Evolutionary conservation across 2,113 vertebrate genomes (phyloP).

Genomic region (Nothoprocta perdicaria): DNA sequence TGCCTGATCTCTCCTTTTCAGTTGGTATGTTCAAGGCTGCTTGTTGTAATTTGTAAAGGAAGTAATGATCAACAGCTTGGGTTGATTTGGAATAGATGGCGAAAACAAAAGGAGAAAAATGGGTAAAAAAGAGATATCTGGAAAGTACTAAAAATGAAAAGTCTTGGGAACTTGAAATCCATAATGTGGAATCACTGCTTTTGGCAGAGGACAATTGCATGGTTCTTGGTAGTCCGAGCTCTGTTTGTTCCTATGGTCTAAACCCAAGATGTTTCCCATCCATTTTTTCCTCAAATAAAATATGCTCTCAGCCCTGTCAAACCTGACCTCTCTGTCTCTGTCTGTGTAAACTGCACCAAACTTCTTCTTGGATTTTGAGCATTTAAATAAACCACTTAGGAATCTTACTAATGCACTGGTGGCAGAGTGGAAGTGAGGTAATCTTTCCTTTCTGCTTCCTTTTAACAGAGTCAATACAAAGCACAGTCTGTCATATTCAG

Average conservation of each 20-base stretch:
- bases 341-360: not conserved
- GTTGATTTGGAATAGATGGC: not conserved
- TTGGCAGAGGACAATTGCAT: not conserved
- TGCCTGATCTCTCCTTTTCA: not conserved
- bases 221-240: not conserved
- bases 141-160: not conserved
- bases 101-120: not conserved
- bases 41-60: not conserved
- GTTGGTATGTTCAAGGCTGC: not conserved
- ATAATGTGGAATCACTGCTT: not conserved
- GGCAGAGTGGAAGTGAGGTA: not conserved
- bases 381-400: not conserved
- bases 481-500: not conserved
- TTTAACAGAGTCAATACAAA: not conserved
- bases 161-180: fast-evolving
- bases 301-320: not conserved
- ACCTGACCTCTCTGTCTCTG: fast-evolving
- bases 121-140: not conserved
- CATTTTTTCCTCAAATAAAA: not conserved
- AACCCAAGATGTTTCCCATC: not conserved
- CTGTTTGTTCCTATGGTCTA: not conserved
- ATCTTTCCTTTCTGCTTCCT: not conserved
- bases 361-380: not conserved
- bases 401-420: not conserved
- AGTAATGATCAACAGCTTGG: not conserved